Base-by-base conservation (phyloP, 2,888 invertebrate genomes). In the Buathra laborator region DNA sequence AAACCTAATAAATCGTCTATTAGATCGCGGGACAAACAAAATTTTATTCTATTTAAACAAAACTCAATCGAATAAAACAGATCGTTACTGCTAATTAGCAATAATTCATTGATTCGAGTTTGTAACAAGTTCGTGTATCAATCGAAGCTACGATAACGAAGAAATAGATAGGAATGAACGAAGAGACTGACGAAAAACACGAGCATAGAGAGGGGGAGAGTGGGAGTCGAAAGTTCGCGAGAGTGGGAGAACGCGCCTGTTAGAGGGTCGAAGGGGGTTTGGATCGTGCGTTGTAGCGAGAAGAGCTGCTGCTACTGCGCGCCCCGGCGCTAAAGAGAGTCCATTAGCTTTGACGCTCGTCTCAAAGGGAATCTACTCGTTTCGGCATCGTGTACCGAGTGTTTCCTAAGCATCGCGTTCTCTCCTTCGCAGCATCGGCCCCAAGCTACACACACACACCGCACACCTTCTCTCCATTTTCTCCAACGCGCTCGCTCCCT, bases 271-370 rank as follows among this genome's bases (percentile, higher is more conserved):
- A 72, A 62, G 29, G 71, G 64, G 72, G 56, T 74, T 56, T 80
- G 62, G 71, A 72, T 80, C 66, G 62, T 66, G 64, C 72, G 62
- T 72, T 53, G 51, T 64, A 71, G 70, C 56, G 9, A 51, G 66
- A 48, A 66, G 51, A 53, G 46, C 53, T 37, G 76, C 24, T 53
- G 53, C 19, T 37, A 51, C 80, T 76, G 79, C 48, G 76, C 48
- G 66, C 59, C 48, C 76, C 75, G 59, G 86, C 76, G 83, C 81
- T 86, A 87, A 87, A 87, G 87, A 85, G 86, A 88, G 85, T 92
- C 92, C 93, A 93, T 93, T 93, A 93, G 92, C 93, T 92, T 93
- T 92, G 92, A 92, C 91, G 93, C 90, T 90, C 87, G 89, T 91
- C 91, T 92, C 93, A 93, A 93, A 93, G 92, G 92, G 91, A 90